Conservation (phyloP, 2,888 invertebrate species). For the Synanthedon tipuliformis region DNA sequence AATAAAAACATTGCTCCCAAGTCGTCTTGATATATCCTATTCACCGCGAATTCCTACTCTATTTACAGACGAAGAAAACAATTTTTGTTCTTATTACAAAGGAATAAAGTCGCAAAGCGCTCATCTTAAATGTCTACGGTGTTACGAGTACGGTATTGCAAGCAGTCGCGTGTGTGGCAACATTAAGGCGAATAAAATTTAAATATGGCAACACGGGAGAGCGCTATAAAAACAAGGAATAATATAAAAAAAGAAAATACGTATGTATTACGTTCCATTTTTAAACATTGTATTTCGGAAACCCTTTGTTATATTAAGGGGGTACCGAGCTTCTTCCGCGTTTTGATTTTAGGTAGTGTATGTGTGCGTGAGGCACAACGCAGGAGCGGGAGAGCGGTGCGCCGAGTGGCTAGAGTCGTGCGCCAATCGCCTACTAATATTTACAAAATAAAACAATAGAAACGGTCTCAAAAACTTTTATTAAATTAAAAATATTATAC, state of each 20-base stretch:
- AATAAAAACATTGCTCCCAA: conserved; percentile 67
- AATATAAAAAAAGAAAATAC: conserved; percentile 43
- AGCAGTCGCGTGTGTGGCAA: conserved; percentile 61
- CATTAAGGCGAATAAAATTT: conserved; percentile 69
- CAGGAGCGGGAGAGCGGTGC: no score
- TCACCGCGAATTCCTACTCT: conserved; percentile 1
- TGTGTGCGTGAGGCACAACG: no score
- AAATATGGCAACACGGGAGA: conserved; percentile 61
- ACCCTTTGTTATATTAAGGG: no score
- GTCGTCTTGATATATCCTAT: conserved; percentile 20
- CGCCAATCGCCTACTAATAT: no score
- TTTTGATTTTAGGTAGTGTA: no score
- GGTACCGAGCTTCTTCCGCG: no score
- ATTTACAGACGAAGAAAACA: not conserved
- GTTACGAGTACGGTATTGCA: conserved; percentile 58
- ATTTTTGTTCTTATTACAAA: conserved; percentile 17
- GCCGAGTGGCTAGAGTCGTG: no score
- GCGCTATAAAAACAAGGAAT: conserved; percentile 56
- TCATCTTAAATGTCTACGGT: conserved; percentile 14
- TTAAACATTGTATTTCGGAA: no score
- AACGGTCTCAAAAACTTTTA: no score
- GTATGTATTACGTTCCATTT: not conserved
- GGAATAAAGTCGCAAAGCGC: conserved; percentile 8
- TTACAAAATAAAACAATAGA: no score
- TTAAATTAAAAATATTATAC: no score